Base-by-base conservation (phyloP, 2,888 invertebrate species). In the Cerceris ruficornis region DNA sequence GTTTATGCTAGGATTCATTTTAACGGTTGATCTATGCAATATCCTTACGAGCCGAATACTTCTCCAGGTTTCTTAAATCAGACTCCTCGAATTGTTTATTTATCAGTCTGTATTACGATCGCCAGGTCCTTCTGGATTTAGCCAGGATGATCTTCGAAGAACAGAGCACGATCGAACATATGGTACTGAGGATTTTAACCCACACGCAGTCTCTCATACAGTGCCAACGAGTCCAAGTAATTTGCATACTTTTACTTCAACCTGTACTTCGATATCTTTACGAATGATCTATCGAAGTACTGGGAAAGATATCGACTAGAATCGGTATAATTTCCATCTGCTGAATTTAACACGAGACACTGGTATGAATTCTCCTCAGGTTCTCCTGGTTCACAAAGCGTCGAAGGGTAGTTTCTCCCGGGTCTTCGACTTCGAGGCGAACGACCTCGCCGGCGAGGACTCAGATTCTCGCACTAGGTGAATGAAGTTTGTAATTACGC, bases 131-230 rank as follows among this genome's bases (percentile, higher is more conserved):
- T 73, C 94, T 98, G 86, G 98, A 98, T 93, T 94, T 98, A 91
- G 98, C 98, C n/a, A 94, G 98, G 88, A 98, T 98, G 96, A 97
- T 98, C 88, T 98, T 98, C 92, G 98, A 98, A 92, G 98, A 98
- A 93, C 98, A 98, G 93, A 98, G 97, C 93, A 98, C 98, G 89
- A 97, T 98, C 88, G 98, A 98, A 91, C 98, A 97, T 93, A 97
- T 98, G 95, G 98, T 98, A 77, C 95, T 97, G 88, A 95, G 98
- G 93, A 98, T 98, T 93, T 94, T 98, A 91, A 96, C 98, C 73
- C 98, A 98, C 93, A 98, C 98, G 86, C 98, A 98, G 93, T 98
- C 98, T 87, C 94, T 98, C 83, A 97, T 98, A 87, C 96, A 98
- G 93, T 98, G 98, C 93, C 97, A 98, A 93, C 95, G 98, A 90